Conservation (phyloP, 2,888 invertebrate species). For the Nymphalis polychloros region DNA sequence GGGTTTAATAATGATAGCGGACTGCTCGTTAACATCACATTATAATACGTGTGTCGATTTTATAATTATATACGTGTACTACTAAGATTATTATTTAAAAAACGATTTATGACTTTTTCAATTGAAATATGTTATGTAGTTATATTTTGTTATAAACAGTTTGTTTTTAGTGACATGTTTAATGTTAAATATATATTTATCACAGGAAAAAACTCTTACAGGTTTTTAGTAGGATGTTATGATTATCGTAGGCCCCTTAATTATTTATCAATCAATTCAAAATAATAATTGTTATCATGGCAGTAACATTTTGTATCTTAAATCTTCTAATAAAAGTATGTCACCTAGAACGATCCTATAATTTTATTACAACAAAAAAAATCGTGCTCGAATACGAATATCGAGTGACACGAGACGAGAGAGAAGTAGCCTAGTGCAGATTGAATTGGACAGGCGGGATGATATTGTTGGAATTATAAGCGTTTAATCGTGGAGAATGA, state of each 20-base stretch:
- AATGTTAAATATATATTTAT: no score
- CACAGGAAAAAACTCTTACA: no score
- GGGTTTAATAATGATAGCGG: constrained; percentile 67
- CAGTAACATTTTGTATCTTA: constrained; percentile 36
- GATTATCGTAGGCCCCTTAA: background rate
- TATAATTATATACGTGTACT: background rate
- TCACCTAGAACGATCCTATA: constrained; percentile 33
- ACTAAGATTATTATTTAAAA: background rate
- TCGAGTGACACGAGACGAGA: constrained; percentile 60
- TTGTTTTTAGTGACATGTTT: background rate
- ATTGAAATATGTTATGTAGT: background rate
- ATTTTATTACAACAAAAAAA: constrained; percentile 40
- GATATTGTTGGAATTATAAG: constrained; percentile 80
- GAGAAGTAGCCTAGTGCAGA: constrained; percentile 55
- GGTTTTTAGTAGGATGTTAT: no score
- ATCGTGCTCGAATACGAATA: constrained; percentile 48
- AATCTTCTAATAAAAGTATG: constrained; percentile 29
- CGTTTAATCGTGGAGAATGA: constrained; percentile 76
- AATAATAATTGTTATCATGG: constrained; percentile 4
- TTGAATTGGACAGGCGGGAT: constrained; percentile 72
- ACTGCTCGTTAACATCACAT: constrained; percentile 67
- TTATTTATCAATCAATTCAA: constrained; percentile 13
- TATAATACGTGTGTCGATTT: no score
- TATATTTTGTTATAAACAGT: background rate
- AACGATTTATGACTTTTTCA: background rate